A percentile compares a stretch with the other conserved stretches of the same genome.
Evolutionary conservation across 2,888 invertebrate genomes (phyloP).

Genomic region (Drosophila niveifrons): DNA sequence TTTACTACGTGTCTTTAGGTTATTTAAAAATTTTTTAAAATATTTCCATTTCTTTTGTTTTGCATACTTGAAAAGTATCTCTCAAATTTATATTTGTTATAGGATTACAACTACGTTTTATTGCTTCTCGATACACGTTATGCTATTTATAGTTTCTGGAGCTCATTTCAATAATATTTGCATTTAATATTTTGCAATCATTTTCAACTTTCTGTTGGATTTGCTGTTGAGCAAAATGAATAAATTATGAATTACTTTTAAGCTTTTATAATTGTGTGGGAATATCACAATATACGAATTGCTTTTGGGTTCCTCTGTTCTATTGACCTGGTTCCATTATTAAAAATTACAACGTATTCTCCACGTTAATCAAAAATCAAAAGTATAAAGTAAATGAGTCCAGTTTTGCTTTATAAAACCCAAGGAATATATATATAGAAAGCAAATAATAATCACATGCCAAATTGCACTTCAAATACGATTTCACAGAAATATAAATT

Average conservation of each 20-base stretch:
- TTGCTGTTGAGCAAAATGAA: constrained; percentile 81
- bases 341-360: constrained; percentile 20
- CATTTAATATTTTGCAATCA: constrained; percentile 5
- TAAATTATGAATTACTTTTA: constrained; percentile 67
- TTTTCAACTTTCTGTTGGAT: constrained; percentile 5
- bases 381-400: constrained; percentile 1
- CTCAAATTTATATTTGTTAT: constrained; percentile 40
- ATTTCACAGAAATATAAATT: neutral
- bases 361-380: constrained; percentile 5
- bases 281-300: constrained; percentile 75
- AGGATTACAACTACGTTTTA: constrained; percentile 83
- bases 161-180: constrained; percentile 54
- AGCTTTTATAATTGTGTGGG: constrained; percentile 52
- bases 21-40: constrained; percentile 60
- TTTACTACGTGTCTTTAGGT: constrained; percentile 50
- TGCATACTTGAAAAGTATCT: constrained; percentile 34
- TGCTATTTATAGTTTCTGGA: constrained; percentile 74
- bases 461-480: constrained; percentile 8
- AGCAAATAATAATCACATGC: constrained; percentile 16
- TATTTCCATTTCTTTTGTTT: constrained; percentile 31
- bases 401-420: constrained; percentile 14
- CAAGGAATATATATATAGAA: constrained; percentile 13
- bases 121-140: constrained; percentile 86
- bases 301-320: constrained; percentile 60
- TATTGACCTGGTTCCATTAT: constrained; percentile 58